Evolutionary conservation across 53 echinoderm and acorn worm species (phyloP).

Genomic region (Crossaster papposus): DNA sequence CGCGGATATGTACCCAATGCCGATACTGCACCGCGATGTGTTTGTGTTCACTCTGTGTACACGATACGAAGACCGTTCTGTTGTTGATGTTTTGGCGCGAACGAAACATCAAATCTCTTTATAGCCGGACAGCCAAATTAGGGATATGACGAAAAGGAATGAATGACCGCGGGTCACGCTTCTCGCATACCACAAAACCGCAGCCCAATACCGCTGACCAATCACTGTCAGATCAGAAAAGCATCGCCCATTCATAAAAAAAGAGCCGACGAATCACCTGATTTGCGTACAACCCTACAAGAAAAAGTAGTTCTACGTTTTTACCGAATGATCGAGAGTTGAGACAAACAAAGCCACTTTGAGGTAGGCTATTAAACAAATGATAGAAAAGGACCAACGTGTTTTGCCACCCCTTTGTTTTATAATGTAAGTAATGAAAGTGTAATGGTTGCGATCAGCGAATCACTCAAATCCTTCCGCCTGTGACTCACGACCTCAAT

Average conservation of each 20-base stretch:
- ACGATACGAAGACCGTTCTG: neutral
- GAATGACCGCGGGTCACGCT: slow-evolving; percentile 33
- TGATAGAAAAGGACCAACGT: neutral
- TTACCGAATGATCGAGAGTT: neutral
- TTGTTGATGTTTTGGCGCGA: slow-evolving; percentile 61
- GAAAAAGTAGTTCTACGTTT: neutral
- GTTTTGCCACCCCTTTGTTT: neutral
- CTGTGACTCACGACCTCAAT: slow-evolving; percentile 52
- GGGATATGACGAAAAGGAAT: slow-evolving; percentile 43
- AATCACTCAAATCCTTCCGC: neutral
- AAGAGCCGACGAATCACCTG: neutral
- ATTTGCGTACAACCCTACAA: slow-evolving; percentile 2
- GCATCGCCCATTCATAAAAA: slow-evolving; percentile 54
- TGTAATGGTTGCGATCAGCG: neutral
- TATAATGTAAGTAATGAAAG: neutral
- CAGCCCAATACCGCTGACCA: slow-evolving; percentile 21
- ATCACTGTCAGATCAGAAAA: slow-evolving; percentile 1
- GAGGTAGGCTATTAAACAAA: neutral
- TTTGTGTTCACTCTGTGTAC: neutral
- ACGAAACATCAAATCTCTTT: neutral
- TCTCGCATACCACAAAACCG: slow-evolving; percentile 36
- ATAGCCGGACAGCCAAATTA: slow-evolving; percentile 44
- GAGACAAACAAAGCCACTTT: neutral
- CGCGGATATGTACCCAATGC: neutral
- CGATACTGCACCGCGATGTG: neutral